Evolutionary conservation across 2,113 vertebrate species (phyloP), one percentile per base, ranked within the genome.

Genomic region (Entosphenus tridentatus): DNA sequence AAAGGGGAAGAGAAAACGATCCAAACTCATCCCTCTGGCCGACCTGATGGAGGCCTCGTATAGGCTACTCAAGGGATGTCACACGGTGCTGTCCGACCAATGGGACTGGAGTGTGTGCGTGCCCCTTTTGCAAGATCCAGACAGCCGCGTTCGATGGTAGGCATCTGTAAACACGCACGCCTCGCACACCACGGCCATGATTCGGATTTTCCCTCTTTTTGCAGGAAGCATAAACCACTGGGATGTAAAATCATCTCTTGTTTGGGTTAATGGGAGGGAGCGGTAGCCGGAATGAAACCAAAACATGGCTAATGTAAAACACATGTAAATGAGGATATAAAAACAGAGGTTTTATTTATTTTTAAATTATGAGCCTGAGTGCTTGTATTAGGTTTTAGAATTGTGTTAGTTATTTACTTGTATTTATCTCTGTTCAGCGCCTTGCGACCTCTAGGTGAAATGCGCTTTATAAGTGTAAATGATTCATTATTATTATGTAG

Each of bases 71-170:
- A 83, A 87, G 21, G 86, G 83, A 54, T 87, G 91, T 14, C 86
- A 80, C 21, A 77, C 80, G 9, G 79, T 85, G 69, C 96, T 87
- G 72, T 76, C 81, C 56, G 84, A 87, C 2, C 77, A 90, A 0
- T 98, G 93, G 93, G 88, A 98, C 77, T 98, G 93, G 93, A 96
- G 93, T 57, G 87, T 88, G 14, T 98, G 93, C 69, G 77, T 98
- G 56, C 92, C 93, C 2, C 84, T 92, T 73, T 83, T 98, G 12
- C 87, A 88, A 73, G 93, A 88, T 73, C 90, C 90, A 1, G 92
- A 98, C 62, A 81, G 86, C 69, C 79, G 88, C 79, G 93, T 98
- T 56, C 85, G 90, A 74, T 87, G 93, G 93, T 98, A 72, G 2
- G 83, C 81, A 39, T 39, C 6, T 39, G 39, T 39, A 39, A 39